Evolutionary conservation across 2,888 invertebrate species (phyloP).

Genomic region (Thumatha senex): DNA sequence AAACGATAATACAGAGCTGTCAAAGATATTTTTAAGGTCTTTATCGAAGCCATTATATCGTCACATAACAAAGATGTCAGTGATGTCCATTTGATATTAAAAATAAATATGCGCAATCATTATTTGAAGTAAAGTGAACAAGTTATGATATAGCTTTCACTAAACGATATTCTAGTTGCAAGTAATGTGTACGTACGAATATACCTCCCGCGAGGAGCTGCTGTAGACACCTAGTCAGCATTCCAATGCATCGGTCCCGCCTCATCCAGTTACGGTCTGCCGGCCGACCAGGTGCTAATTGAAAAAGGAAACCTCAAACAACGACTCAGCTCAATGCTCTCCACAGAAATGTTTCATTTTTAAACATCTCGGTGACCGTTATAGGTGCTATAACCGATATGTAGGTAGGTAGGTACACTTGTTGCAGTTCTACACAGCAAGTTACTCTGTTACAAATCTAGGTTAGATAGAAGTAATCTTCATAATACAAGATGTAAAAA

Average conservation of each 20-base stretch:
- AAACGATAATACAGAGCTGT: too few species aligned
- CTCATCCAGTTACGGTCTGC: constrained; percentile 81
- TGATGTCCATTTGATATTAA: too few species aligned
- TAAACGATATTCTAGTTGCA: constrained; percentile 34
- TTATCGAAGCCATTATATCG: too few species aligned
- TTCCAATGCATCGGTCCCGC: constrained; percentile 61
- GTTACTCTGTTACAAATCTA: constrained; percentile 34
- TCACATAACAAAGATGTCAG: too few species aligned
- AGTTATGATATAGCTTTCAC: constrained; percentile 25
- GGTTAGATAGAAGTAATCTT: constrained; percentile 26
- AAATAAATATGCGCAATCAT: too few species aligned
- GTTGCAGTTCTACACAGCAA: constrained; percentile 31
- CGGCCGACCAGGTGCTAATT: constrained; percentile 80
- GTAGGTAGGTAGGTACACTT: constrained; percentile 39
- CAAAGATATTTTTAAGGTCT: too few species aligned
- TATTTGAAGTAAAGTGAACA: constrained; percentile 2
- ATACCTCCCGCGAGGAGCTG: constrained; percentile 60
- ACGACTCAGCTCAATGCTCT: constrained; percentile 81
- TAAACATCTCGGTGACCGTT: constrained; percentile 76
- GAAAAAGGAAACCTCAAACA: constrained; percentile 83
- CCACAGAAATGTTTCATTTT: constrained; percentile 82
- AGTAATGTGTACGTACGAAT: constrained; percentile 34
- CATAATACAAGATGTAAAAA: neutral
- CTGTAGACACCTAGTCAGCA: constrained; percentile 61
- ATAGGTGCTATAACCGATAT: constrained; percentile 76